Conservation (phyloP, 2,113 vertebrate genomes). For the Terrapene triunguis region DNA sequence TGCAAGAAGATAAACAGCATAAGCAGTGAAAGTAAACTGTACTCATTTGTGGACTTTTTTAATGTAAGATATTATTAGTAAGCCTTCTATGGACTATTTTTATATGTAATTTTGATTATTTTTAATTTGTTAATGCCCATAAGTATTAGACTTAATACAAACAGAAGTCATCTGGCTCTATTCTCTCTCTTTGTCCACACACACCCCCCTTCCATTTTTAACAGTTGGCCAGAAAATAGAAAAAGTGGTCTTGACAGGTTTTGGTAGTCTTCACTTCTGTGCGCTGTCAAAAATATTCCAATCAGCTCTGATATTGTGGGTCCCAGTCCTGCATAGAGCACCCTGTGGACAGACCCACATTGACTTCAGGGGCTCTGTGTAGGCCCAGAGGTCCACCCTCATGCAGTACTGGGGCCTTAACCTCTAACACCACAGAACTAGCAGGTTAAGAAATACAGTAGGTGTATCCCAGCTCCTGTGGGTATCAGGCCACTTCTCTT, state of each 20-base stretch:
- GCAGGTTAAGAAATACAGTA: background rate
- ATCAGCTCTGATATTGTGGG: background rate
- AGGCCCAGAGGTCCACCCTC: background rate
- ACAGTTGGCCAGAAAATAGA: background rate
- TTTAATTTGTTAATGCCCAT: background rate
- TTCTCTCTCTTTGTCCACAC: background rate
- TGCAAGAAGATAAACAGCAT: background rate
- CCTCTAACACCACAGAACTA: background rate
- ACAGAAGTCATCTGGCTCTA: background rate
- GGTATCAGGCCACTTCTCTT: background rate
- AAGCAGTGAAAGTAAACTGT: background rate
- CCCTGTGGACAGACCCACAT: background rate
- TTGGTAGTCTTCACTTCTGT: background rate
- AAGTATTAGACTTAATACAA: background rate
- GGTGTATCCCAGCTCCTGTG: background rate
- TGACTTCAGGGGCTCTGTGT: background rate
- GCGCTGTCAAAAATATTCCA: background rate
- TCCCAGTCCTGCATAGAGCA: background rate
- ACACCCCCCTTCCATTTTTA: background rate
- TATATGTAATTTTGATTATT: background rate
- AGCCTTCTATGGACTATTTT: background rate
- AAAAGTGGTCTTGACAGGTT: background rate
- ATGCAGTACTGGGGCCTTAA: background rate
- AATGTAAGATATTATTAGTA: background rate
- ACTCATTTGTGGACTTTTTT: background rate